Base-by-base conservation (phyloP, 2,888 invertebrate species). In the Pilophorus perplexus region DNA sequence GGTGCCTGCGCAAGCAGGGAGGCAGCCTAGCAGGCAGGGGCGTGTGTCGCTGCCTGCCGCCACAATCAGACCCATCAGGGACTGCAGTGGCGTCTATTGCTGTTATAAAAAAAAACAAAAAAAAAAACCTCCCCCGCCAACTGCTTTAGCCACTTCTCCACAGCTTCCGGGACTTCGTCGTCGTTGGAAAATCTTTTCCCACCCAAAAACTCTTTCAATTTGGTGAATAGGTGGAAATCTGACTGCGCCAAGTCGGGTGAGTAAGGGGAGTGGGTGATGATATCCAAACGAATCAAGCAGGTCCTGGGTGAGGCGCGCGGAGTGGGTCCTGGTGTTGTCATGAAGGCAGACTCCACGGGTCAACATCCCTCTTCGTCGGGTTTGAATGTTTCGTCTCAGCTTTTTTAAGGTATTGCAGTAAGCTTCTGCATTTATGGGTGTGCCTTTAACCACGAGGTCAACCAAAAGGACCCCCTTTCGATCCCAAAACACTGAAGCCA, bases 401-500 rank as follows among this genome's bases (percentile, higher is more conserved):
- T 68, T 68, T 66, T 64, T 60, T 57, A 68, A 64, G 50, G 33
- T 8, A 14, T 55, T 14, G 10, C 50, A 50, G 25, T 50, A 50
- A n/a, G 25, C 50, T 3, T 23, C 25, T 2, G 25, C 4, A 23
- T 50, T 50, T 5, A 23, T 50, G 28, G 50, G 22, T 8, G 50
- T 50, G 6, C 25, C 50, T 50, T 48, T 48, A 69, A 69, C 69
- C 10, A 60, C 66, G 66, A 59, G 68, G 16, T 67, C 44, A 25
- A 70, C 67, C 50, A 70, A 62, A 48, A 71, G 60, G 28, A 72
- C 66, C 12, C 70, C 68, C 54, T 71, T 60, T 33, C 60, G 60
- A 69, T 68, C 68, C 69, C 69, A 73, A 68, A 72, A 71, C 60
- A 72, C 72, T 16, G 70, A 71, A 59, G 69, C 71, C 69, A 72